Evolutionary conservation across 1,140 invertebrate genomes (phyloP).

Genomic region (Drosophila subpulchrella): DNA sequence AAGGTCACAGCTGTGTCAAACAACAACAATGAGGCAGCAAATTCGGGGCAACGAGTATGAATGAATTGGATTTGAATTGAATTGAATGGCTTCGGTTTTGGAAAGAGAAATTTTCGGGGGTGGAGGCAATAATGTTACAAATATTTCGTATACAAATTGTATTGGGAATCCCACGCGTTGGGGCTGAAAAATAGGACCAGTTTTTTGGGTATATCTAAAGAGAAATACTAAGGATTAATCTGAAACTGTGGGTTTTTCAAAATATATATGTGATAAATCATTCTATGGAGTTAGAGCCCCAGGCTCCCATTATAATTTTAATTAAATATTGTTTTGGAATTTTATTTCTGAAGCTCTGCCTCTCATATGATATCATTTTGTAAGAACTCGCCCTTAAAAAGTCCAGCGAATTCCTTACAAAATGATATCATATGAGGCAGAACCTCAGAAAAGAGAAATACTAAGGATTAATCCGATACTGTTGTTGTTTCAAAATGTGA

Average conservation of each 20-base stretch:
- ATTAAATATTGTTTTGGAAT: no score
- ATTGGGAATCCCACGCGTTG: slow-evolving; percentile 5
- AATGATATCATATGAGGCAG: no score
- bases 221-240: not conserved
- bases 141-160: slow-evolving; percentile 17
- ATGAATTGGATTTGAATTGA: slow-evolving; percentile 30
- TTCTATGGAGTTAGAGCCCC: not conserved
- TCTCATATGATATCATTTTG: no score
- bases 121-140: slow-evolving; percentile 9
- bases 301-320: no score
- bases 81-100: slow-evolving; percentile 9
- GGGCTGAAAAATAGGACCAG: not conserved
- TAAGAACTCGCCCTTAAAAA: no score
- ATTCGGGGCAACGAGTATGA: slow-evolving; percentile 17
- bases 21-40: slow-evolving; percentile 39
- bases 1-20: slow-evolving; percentile 33
- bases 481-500: no score
- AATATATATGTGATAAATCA: no score
- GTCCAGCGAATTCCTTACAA: not conserved
- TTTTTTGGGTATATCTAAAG: not conserved
- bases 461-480: no score
- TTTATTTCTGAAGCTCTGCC: no score
- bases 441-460: no score
- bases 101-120: not conserved
- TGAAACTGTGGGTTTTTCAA: not conserved